Evolutionary conservation across 2,797 vertebrate species (phyloP).

Genomic region (Etheostoma nigrum): DNA sequence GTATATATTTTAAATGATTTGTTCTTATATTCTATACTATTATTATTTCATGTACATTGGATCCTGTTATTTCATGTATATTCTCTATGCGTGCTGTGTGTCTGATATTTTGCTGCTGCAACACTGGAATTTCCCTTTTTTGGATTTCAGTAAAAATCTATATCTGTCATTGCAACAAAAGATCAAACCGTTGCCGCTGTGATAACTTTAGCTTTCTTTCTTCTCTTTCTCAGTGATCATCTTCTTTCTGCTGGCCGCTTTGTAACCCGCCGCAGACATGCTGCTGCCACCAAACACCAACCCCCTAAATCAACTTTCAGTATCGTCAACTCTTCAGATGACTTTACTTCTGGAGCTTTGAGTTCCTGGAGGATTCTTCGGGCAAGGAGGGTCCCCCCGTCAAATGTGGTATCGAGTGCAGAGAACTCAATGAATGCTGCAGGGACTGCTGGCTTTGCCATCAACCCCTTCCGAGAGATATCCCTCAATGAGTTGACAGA

Average conservation of each 20-base stretch:
- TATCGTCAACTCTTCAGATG: slow-evolving; percentile 75
- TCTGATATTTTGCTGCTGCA: no score
- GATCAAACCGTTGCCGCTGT: no score
- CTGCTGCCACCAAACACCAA: slow-evolving; percentile 21
- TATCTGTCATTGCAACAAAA: no score
- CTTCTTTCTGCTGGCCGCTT: slow-evolving; percentile 60
- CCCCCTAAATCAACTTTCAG: not conserved
- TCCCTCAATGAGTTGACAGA: slow-evolving; percentile 62
- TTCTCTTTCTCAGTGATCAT: slow-evolving; percentile 45
- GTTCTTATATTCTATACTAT: no score
- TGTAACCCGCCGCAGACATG: slow-evolving; percentile 76
- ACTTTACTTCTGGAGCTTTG: slow-evolving; percentile 52
- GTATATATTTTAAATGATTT: no score
- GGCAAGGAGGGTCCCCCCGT: not conserved
- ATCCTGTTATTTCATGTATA: no score
- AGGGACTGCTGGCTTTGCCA: slow-evolving; percentile 20
- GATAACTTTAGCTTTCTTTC: not conserved
- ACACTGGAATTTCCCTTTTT: no score
- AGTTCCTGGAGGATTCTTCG: not conserved
- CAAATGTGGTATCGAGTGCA: slow-evolving; percentile 19
- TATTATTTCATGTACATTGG: no score
- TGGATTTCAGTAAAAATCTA: no score
- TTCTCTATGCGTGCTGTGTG: no score
- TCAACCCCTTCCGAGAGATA: slow-evolving; percentile 47
- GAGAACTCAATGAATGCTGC: slow-evolving; percentile 55